A percentile compares a stretch with the other conserved stretches of the same genome.
Evolutionary conservation across 2,888 invertebrate species (phyloP).

Genomic region (Sycophila texana): DNA sequence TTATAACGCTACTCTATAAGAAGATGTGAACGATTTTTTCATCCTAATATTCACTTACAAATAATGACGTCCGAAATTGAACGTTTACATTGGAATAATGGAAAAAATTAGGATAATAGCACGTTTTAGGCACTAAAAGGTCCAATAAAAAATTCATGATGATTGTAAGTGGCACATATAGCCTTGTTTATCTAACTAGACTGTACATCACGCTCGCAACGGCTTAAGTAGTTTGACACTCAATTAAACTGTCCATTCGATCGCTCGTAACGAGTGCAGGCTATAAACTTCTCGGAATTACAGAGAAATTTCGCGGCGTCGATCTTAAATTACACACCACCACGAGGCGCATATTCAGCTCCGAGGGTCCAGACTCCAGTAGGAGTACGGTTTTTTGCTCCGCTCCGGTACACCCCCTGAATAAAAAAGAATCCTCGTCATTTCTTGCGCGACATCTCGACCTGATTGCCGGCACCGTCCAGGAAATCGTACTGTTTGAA

Average conservation of each 20-base stretch:
- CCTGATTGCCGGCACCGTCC: background rate
- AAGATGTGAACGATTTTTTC: too few relatives aligned
- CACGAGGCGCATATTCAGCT: too few relatives aligned
- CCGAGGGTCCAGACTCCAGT: too few relatives aligned
- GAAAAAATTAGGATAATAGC: background rate
- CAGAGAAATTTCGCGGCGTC: slow-evolving; percentile 7
- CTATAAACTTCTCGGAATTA: slow-evolving; percentile 1
- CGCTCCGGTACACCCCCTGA: too few relatives aligned
- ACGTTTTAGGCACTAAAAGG: background rate
- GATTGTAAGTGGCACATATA: background rate
- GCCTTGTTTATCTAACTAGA: too few relatives aligned
- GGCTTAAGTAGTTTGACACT: slow-evolving; percentile 8
- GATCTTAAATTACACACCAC: background rate
- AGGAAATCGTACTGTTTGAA: slow-evolving; percentile 41
- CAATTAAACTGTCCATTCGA: slow-evolving; percentile 17
- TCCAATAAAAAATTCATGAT: background rate
- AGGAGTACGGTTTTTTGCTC: too few relatives aligned
- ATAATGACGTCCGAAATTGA: too few relatives aligned
- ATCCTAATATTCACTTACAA: too few relatives aligned
- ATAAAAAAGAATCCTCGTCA: too few relatives aligned
- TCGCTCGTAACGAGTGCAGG: background rate
- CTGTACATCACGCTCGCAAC: background rate
- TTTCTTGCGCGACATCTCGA: too few relatives aligned
- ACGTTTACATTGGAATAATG: background rate
- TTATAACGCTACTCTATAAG: too few relatives aligned